phyloP scores from a whole-genome alignment of 2,797 vertebrate species.

The Sebastes dallii region DNA sequence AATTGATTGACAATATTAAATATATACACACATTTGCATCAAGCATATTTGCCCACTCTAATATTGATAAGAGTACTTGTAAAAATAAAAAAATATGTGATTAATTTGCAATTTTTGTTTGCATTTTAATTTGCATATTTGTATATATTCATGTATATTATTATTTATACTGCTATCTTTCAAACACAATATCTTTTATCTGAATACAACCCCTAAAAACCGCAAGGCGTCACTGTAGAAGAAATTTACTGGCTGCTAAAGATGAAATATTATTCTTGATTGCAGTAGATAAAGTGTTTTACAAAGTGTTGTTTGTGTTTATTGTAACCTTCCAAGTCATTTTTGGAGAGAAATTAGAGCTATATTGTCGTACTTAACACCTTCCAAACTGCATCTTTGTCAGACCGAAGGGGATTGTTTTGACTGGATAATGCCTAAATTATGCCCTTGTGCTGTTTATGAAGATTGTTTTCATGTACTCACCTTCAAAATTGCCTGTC shows the following conservation, averaged over 20 bases:
- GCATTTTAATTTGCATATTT: too few relatives aligned
- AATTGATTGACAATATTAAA: too few relatives aligned
- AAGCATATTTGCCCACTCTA: too few relatives aligned
- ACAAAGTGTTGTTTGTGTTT: conserved; percentile 7
- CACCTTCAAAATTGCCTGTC: conserved; percentile 45
- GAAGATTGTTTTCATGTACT: conserved; percentile 42
- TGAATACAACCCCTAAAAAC: background rate
- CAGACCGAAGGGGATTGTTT: conserved; percentile 10
- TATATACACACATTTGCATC: too few relatives aligned
- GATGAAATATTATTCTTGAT: background rate
- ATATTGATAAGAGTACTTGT: too few relatives aligned
- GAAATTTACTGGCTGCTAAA: background rate
- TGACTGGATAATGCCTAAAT: conserved; percentile 37
- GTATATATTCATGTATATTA: too few relatives aligned
- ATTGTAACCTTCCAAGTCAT: conserved; percentile 10
- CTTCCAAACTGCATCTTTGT: conserved; percentile 2
- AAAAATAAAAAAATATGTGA: too few relatives aligned
- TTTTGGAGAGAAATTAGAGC: background rate
- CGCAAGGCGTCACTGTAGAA: background rate
- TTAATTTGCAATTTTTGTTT: too few relatives aligned
- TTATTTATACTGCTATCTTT: background rate
- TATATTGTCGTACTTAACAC: background rate
- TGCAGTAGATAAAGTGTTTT: background rate
- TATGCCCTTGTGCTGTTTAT: conserved; percentile 19
- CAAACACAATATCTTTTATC: background rate